Evolutionary conservation across 2,113 vertebrate species (phyloP).

Genomic region (Strigops habroptila): DNA sequence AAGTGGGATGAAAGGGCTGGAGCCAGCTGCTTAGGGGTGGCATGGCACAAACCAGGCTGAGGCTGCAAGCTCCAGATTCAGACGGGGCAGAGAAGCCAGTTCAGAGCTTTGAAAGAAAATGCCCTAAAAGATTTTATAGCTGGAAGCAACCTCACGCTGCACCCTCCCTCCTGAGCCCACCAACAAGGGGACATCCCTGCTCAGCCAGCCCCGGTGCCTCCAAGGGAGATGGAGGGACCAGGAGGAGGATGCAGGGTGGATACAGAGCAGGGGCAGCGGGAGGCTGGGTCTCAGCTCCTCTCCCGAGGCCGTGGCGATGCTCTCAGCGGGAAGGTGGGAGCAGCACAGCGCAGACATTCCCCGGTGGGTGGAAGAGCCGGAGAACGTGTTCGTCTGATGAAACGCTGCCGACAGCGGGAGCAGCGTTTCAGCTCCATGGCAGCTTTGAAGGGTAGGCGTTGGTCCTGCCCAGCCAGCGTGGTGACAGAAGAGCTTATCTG

Average conservation of each 20-base stretch:
- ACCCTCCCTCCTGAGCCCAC: background rate
- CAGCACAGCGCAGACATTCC: background rate
- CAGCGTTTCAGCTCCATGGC: background rate
- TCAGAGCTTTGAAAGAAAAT: background rate
- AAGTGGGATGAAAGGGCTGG: constrained; percentile 29
- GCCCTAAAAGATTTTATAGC: background rate
- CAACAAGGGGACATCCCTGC: background rate
- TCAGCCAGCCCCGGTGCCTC: fast-evolving
- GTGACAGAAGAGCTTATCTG: background rate
- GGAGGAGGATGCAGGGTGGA: background rate
- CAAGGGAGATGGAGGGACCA: fast-evolving
- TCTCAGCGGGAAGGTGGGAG: background rate
- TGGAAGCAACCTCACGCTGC: fast-evolving
- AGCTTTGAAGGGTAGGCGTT: background rate
- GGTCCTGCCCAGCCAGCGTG: background rate
- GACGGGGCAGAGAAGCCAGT: background rate
- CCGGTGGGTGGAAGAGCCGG: background rate
- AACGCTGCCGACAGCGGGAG: background rate
- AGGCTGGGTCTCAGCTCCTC: background rate
- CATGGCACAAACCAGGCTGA: background rate
- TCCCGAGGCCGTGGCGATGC: background rate
- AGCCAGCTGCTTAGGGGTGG: background rate
- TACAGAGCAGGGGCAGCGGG: background rate
- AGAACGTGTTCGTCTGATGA: fast-evolving
- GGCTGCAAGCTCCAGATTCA: background rate